Evolutionary conservation across 2,888 invertebrate genomes (phyloP), one percentile per base, ranked within the genome.

Genomic region (Cryptocheilus praepositus): DNA sequence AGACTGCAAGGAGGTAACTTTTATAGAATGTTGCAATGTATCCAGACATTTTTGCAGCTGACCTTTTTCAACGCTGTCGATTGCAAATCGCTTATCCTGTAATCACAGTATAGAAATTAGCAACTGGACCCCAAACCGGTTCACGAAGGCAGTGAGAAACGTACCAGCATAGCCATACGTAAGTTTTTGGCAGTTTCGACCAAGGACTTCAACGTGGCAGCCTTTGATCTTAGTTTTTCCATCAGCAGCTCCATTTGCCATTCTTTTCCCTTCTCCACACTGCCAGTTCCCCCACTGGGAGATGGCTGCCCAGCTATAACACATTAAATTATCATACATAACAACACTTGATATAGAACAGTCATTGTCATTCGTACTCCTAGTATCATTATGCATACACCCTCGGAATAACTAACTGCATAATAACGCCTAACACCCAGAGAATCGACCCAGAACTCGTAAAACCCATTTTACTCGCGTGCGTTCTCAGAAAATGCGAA

Each of bases 1-100:
- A 53, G 96, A 96, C 86, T 97, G 96, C 57, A 97, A 90, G 0
- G 96, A 96, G 68, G 95, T 95, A 1, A 98, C 96, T 92, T 96
- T 97, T 77, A 98, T 97, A 70, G 96, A 96, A 89, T 97, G 95
- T 85, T 98, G 98, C 79, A 98, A 91, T 67, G 95, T 95, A 86
- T 98, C 98, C 73, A 98, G 90, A 88, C 96, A 97, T 89, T 95
- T 95, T 88, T 97, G 97, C 69, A 98, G 91, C 81, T 95, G 95
- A 82, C 93, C 92, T 83, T 96, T 94, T 86, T 97, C 97, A 46
- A 94, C 92, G 81, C 93, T 93, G 84, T 98, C 98, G 61, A 96
- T 91, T 3, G 95, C 94, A 90, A 95, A 96, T 71, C 96, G 91
- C 88, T 98, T 97, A 84, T 98, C 98, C 95, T 96, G 86, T 18